Evolutionary conservation across 2,888 invertebrate species (phyloP).

Genomic region (Pogonocherus hispidulus): DNA sequence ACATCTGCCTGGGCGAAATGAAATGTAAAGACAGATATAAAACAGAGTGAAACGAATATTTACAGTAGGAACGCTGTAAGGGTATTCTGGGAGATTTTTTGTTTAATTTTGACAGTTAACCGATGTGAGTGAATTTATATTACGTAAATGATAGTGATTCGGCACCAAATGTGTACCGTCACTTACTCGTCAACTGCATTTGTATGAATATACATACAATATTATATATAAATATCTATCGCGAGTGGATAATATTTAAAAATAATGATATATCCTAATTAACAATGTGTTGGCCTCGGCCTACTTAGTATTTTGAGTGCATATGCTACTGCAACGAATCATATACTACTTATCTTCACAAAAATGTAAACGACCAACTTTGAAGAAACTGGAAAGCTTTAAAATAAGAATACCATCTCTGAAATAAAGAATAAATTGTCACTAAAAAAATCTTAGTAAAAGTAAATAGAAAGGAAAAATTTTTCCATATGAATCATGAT

Average conservation of each 20-base stretch:
- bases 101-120: slow-evolving; percentile 50
- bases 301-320: slow-evolving; percentile 55
- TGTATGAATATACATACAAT: slow-evolving; percentile 59
- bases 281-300: slow-evolving; percentile 62
- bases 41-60: too few relatives aligned
- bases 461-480: too few relatives aligned
- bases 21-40: too few relatives aligned
- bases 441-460: too few relatives aligned
- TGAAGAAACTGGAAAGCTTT: slow-evolving; percentile 27
- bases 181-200: slow-evolving; percentile 62
- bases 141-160: slow-evolving; percentile 59
- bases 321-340: slow-evolving; percentile 64
- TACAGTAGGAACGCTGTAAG: too few relatives aligned
- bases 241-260: slow-evolving; percentile 65
- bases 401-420: too few relatives aligned
- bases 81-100: neutral
- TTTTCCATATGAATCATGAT: too few relatives aligned
- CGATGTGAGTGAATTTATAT: slow-evolving; percentile 53
- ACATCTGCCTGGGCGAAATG: too few relatives aligned
- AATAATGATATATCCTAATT: slow-evolving; percentile 66
- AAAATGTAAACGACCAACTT: slow-evolving; percentile 29
- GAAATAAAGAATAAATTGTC: too few relatives aligned
- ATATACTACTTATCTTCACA: slow-evolving; percentile 38
- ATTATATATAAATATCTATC: slow-evolving; percentile 64
- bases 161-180: slow-evolving; percentile 58